phyloP scores from a whole-genome alignment of 1,140 invertebrate species.

The Drosophila hydei region DNA sequence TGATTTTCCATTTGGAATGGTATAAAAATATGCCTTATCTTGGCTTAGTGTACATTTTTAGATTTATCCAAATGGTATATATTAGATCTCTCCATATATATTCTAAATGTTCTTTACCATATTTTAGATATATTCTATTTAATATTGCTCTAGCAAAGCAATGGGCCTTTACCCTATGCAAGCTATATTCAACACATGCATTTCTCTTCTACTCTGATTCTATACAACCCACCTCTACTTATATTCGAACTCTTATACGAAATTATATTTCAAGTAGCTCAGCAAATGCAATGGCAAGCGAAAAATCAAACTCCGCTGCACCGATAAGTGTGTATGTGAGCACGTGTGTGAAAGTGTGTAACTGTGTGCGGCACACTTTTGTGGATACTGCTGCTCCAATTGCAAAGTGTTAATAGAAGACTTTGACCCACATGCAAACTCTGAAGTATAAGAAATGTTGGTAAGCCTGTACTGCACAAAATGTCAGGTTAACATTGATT shows the following conservation, averaged over 20 bases:
- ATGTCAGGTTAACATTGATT: neutral
- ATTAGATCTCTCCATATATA: no score
- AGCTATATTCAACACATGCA: no score
- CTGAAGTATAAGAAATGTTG: neutral
- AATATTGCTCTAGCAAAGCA: neutral
- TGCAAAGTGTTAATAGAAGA: slow-evolving; percentile 24
- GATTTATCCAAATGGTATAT: no score
- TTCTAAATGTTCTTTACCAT: no score
- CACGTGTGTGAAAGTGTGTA: slow-evolving; percentile 2
- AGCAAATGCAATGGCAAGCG: no score
- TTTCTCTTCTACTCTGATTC: neutral
- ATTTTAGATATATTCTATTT: no score
- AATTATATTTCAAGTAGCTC: neutral
- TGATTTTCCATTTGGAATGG: no score
- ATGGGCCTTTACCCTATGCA: neutral
- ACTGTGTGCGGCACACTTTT: slow-evolving; percentile 48
- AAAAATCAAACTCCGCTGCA: no score
- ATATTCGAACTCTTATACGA: slow-evolving; percentile 5
- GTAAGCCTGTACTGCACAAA: slow-evolving; percentile 1
- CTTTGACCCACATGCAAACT: slow-evolving; percentile 3
- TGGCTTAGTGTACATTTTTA: no score
- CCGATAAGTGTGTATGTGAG: neutral
- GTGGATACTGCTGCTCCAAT: slow-evolving; percentile 61
- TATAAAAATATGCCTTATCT: no score
- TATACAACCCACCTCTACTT: neutral